Conservation (phyloP, 2,888 invertebrate genomes). For the Eupithecia inturbata region DNA sequence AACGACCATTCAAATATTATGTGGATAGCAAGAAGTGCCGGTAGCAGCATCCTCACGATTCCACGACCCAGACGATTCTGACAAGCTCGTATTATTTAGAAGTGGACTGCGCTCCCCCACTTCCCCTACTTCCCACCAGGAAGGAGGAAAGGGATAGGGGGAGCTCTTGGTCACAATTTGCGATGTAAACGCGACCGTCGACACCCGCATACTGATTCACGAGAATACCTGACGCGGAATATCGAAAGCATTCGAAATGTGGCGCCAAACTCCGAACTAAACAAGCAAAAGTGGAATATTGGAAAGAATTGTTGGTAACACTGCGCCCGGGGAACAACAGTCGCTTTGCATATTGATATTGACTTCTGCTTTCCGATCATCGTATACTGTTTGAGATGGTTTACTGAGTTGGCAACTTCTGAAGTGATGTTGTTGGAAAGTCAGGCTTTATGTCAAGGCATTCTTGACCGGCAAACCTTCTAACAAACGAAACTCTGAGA, state of each 20-base stretch:
- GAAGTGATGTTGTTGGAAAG: background rate
- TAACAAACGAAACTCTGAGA: background rate
- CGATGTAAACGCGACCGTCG: conserved; percentile 19
- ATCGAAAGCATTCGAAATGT: conserved; percentile 13
- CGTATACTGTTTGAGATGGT: background rate
- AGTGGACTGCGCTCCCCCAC: conserved; percentile 1
- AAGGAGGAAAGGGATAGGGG: background rate
- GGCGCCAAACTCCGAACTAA: conserved; percentile 2
- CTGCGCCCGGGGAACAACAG: conserved; percentile 8
- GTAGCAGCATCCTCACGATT: background rate
- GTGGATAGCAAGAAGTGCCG: background rate
- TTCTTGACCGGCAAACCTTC: background rate
- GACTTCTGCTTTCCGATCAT: conserved; percentile 7
- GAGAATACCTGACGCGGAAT: conserved; percentile 24
- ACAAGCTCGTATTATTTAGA: conserved; percentile 4
- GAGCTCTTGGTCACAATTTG: conserved; percentile 35
- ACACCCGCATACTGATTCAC: conserved; percentile 24
- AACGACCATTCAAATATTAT: background rate
- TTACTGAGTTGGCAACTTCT: conserved; percentile 1
- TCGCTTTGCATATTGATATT: conserved; percentile 14
- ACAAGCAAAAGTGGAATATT: conserved; percentile 14
- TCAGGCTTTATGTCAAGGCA: background rate
- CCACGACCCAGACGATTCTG: background rate
- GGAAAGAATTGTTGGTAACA: conserved; percentile 12
- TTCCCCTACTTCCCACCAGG: conserved; percentile 1